Percentiles rank a stretch among this genome's conserved stretches.
These are phyloP conservation scores for Gortyna flavago DNA, from an alignment of 2,888 invertebrate species.

Conservation along the genomic window DNA sequence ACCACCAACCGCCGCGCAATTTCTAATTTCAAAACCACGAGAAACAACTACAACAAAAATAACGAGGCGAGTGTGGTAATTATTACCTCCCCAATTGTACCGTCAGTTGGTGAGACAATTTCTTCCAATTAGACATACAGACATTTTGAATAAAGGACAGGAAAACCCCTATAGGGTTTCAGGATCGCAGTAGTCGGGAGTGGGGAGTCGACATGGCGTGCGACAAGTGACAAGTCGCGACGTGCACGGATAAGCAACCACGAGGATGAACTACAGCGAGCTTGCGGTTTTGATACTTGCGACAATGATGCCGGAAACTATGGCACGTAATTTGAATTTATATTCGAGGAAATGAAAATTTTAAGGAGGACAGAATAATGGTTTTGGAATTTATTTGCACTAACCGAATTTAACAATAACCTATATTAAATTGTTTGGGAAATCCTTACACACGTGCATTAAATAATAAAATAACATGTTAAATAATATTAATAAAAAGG, in stretches of 20 bases:
- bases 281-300: conserved; percentile 74
- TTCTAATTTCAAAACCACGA: conserved; percentile 10
- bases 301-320: not conserved
- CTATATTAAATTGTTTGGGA: not conserved
- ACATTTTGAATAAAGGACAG: conserved; percentile 76
- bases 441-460: not conserved
- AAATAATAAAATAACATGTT: not conserved
- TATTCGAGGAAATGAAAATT: not conserved
- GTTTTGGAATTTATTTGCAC: not conserved
- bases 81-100: conserved; percentile 48
- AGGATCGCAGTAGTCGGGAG: conserved; percentile 69
- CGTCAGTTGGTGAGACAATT: conserved; percentile 62
- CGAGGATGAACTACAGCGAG: conserved; percentile 69
- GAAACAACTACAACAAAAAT: conserved; percentile 24
- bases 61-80: conserved; percentile 41
- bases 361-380: not conserved
- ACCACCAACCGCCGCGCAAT: not conserved
- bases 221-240: conserved; percentile 87
- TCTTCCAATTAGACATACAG: conserved; percentile 67
- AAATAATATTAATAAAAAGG: not conserved
- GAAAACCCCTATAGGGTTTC: conserved; percentile 80
- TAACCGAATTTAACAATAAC: not conserved
- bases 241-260: conserved; percentile 85
- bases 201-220: conserved; percentile 79
- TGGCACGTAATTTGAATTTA: not conserved